These are phyloP conservation scores for Bombus waltoni DNA, from an alignment of 1,140 invertebrate species.

Conservation along the genomic window DNA sequence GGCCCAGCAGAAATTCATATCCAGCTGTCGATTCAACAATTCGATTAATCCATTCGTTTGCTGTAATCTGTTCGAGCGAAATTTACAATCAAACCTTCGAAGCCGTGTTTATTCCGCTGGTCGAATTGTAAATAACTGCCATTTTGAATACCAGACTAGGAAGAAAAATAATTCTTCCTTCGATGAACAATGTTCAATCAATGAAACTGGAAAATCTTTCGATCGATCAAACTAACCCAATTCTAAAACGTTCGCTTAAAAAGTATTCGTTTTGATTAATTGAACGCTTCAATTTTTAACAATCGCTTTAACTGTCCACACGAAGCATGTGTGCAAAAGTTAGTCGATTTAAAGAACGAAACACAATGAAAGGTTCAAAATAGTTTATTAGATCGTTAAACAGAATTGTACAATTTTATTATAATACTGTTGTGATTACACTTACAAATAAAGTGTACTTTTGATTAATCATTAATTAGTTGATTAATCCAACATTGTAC, in stretches of 20 bases:
- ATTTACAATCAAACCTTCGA: background rate
- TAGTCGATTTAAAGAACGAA: background rate
- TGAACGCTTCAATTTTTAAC: background rate
- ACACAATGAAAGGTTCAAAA: background rate
- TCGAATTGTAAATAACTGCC: background rate
- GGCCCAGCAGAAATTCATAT: background rate
- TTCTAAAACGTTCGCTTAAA: background rate
- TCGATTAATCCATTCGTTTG: background rate
- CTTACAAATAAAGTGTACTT: background rate
- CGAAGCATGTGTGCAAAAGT: background rate
- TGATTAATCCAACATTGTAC: background rate
- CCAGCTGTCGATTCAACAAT: background rate
- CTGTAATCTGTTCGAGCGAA: background rate
- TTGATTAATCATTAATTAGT: constrained; percentile 5
- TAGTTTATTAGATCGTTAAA: background rate
- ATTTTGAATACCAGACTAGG: background rate
- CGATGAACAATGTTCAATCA: background rate
- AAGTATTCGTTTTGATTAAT: background rate
- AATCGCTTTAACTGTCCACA: background rate
- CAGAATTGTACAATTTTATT: background rate
- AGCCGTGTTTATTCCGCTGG: background rate
- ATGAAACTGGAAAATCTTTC: background rate
- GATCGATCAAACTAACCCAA: background rate
- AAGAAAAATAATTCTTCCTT: background rate
- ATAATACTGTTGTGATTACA: background rate